Percentiles rank a stretch among this genome's conserved stretches.
These are phyloP conservation scores for Timandra comae DNA, from an alignment of 2,888 invertebrate species.

Conservation along the genomic window DNA sequence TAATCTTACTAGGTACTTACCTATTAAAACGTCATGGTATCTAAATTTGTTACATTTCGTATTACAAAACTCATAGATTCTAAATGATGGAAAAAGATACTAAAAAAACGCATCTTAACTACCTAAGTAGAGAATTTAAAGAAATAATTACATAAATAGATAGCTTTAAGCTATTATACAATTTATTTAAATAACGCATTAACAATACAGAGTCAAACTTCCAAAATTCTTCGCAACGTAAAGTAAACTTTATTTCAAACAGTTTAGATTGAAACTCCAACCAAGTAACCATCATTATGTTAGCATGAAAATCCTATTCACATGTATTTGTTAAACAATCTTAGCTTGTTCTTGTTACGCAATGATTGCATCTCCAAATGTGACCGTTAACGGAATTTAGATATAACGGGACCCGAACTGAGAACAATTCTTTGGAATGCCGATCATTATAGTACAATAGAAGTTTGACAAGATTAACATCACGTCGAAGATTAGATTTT, in stretches of 20 bases:
- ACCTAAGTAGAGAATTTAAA: no score
- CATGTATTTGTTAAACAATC: conserved; percentile 17
- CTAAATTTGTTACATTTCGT: no score
- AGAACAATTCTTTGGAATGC: conserved; percentile 2
- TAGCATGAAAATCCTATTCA: conserved; percentile 16
- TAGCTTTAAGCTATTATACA: no score
- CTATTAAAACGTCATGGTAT: no score
- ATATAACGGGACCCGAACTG: conserved; percentile 6
- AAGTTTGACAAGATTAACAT: no score
- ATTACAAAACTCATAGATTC: no score
- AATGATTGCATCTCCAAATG: conserved; percentile 8
- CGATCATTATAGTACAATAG: neutral
- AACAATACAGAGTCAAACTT: conserved; percentile 3
- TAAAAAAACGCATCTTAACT: no score
- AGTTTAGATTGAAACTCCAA: conserved; percentile 5
- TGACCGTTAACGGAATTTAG: conserved; percentile 4
- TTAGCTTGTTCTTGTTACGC: conserved; percentile 10
- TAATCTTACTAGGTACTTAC: no score
- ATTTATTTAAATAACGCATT: conserved; percentile 10
- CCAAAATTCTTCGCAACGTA: neutral
- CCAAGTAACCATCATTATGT: neutral
- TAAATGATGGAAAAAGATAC: no score
- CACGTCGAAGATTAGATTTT: neutral
- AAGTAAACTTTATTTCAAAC: conserved; percentile 1
- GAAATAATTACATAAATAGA: no score